phyloP scores from a whole-genome alignment of 2,888 invertebrate genomes.

The Thecocarcelia acutangulata region DNA sequence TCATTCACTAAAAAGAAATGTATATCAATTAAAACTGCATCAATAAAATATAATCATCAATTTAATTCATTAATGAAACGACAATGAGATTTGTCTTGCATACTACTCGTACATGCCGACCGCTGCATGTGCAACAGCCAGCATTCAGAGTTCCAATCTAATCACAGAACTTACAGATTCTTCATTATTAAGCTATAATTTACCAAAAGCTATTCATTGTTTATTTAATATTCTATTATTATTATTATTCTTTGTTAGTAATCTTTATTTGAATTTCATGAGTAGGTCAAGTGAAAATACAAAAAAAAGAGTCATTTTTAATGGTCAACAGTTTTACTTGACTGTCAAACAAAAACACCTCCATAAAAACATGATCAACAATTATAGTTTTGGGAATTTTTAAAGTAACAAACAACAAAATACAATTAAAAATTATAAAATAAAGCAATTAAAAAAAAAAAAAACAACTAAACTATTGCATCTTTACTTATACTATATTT shows the following conservation, averaged over 20 bases:
- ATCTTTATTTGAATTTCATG: conserved; percentile 36
- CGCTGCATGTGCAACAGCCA: background rate
- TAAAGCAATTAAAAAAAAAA: conserved; percentile 23
- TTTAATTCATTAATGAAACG: background rate
- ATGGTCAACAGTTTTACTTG: conserved; percentile 26
- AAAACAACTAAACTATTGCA: conserved; percentile 58
- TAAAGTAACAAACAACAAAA: conserved; percentile 44
- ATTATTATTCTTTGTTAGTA: background rate
- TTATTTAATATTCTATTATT: background rate
- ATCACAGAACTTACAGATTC: background rate
- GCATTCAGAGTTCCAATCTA: background rate
- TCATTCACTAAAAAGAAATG: background rate
- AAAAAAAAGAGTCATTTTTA: conserved; percentile 42
- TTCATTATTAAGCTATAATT: background rate
- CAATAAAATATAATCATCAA: background rate
- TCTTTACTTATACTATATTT: conserved; percentile 69
- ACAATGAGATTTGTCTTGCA: background rate
- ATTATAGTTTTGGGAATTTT: conserved; percentile 65
- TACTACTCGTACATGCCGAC: conserved; percentile 1
- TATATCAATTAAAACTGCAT: no score
- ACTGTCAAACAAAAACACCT: conserved; percentile 35
- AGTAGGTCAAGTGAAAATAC: conserved; percentile 43
- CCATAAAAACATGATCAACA: conserved; percentile 42
- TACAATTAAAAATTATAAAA: conserved; percentile 26
- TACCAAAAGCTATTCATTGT: background rate